Evolutionary conservation across 2,113 vertebrate genomes (phyloP).

Genomic region (Glareola pratincola): DNA sequence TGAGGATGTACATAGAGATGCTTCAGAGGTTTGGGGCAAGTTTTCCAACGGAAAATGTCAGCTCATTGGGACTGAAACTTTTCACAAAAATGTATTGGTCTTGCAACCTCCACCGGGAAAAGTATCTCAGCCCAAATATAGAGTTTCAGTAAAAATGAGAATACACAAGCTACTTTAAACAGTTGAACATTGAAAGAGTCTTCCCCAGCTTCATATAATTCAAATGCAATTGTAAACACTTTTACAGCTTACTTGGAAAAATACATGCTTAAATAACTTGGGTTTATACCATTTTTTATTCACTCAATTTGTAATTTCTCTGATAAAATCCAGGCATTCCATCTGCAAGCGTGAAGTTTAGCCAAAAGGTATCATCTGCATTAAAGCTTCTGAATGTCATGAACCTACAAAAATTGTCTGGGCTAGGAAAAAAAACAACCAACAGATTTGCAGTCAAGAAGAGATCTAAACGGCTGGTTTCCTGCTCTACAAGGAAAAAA

Average conservation of each 20-base stretch:
- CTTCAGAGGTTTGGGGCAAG: conserved; percentile 31
- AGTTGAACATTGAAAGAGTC: neutral
- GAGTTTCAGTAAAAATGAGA: neutral
- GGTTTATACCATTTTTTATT: neutral
- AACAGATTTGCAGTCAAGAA: neutral
- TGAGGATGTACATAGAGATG: neutral
- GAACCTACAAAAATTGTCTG: neutral
- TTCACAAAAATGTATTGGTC: neutral
- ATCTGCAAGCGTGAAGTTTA: neutral
- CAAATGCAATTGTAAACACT: neutral
- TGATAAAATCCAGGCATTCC: neutral
- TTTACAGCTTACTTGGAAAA: neutral
- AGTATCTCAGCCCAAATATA: neutral
- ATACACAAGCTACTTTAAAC: neutral
- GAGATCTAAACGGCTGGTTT: neutral
- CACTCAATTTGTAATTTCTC: neutral
- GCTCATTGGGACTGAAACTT: neutral
- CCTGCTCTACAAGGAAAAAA: neutral
- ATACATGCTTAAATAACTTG: neutral
- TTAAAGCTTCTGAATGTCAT: neutral
- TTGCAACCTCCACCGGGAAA: neutral
- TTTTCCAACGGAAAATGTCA: conserved; percentile 21
- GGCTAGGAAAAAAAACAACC: neutral
- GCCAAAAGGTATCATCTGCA: neutral
- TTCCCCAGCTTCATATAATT: neutral